A percentile compares a stretch with the other conserved stretches of the same genome.
phyloP scores from a whole-genome alignment of 1,140 invertebrate species.

The Drepana arcuata region DNA sequence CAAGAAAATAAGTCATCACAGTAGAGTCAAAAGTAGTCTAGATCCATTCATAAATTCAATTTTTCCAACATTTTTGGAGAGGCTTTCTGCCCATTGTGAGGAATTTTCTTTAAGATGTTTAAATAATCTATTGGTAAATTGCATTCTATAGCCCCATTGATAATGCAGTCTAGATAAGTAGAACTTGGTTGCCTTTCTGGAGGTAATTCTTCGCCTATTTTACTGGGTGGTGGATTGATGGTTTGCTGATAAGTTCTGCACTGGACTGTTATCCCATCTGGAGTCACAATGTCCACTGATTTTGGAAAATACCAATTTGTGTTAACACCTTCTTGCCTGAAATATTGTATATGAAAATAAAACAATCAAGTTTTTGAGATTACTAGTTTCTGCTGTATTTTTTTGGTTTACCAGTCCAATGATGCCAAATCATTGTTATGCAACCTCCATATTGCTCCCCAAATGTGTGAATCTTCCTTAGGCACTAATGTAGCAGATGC shows the following conservation, averaged over 20 bases:
- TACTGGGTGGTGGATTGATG: slow-evolving; percentile 53
- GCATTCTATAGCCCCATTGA: slow-evolving; percentile 80
- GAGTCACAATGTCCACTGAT: slow-evolving; percentile 73
- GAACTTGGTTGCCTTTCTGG: slow-evolving; percentile 77
- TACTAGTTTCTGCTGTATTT: not conserved
- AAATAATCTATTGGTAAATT: slow-evolving; percentile 71
- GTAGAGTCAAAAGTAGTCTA: too few species aligned
- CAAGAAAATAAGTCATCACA: too few species aligned
- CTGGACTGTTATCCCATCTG: slow-evolving; percentile 62
- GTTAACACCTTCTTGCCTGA: slow-evolving; percentile 83
- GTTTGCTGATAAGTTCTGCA: slow-evolving; percentile 81
- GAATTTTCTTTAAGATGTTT: slow-evolving; percentile 43
- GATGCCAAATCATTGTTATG: slow-evolving; percentile 73
- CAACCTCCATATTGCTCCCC: slow-evolving; percentile 87
- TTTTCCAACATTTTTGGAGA: slow-evolving; percentile 47
- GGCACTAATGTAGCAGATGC: slow-evolving; percentile 83
- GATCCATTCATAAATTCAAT: too few species aligned
- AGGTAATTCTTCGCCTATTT: slow-evolving; percentile 59
- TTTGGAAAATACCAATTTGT: slow-evolving; percentile 78
- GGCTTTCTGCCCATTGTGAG: slow-evolving; percentile 51
- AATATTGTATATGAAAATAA: slow-evolving; percentile 16
- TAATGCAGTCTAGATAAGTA: slow-evolving; percentile 77
- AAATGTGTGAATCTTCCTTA: slow-evolving; percentile 73
- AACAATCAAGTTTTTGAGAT: too few species aligned
- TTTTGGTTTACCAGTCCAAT: slow-evolving; percentile 76